Evolutionary conservation across 2,888 invertebrate species (phyloP), one percentile per base, ranked within the genome.

Genomic region (Mamestra brassicae): DNA sequence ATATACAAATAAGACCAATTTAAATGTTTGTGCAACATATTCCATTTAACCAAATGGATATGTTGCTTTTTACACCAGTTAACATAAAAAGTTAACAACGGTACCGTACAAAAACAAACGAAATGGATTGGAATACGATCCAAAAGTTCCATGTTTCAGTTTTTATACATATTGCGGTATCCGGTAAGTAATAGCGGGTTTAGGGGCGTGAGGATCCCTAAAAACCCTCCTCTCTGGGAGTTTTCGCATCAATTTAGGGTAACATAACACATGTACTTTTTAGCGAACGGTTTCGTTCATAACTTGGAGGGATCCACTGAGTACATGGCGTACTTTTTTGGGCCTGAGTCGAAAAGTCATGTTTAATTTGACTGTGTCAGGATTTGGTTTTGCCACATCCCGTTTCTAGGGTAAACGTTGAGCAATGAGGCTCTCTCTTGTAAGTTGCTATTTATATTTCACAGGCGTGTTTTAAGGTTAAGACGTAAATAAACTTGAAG

Each of bases 81-180:
- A 34, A 42, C 13, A 57, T 34, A 66, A 72, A 83, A 83, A 83
- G 55, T 70, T 72, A 60, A 50, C 17, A 47, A 58, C 50, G 11
- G 8, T 34, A 63, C 71, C 15, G 10, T 38, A 66, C 71, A 76
- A 68, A 71, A 64, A 72, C 66, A 76, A 76, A 60, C 57, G 11
- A 52, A 72, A 70, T 72, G 54, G 65, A 82, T 81, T 62, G 64
- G 63, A 70, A 69, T 67, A 74, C 74, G 73, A 79, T 81, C 62
- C 60, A 55, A 66, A 71, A 72, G 76, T 80, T 65, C 11, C 58
- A 65, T 76, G 65, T 81, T 76, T 38, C 26, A 42, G 76, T 76
- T 82, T 84, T 84, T 82, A 84, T 70, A 84, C 84, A 82, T 80
- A 84, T 76, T 72, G 72, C 81, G 84, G 76, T 63, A 71, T 71